Conservation (phyloP, 2,888 invertebrate species). For the Tortricodes alternella region DNA sequence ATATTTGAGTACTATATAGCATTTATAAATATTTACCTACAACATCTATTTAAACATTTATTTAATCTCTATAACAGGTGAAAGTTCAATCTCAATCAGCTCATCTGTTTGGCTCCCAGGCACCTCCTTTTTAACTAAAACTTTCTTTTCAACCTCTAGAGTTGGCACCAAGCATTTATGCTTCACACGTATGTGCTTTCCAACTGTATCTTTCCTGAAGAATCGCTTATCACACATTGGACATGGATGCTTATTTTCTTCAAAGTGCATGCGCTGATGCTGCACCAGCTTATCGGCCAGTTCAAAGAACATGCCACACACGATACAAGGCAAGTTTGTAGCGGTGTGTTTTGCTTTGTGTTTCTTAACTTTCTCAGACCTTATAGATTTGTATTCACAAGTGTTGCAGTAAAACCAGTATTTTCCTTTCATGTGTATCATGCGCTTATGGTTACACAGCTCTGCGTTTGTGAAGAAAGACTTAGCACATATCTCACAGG, state of each 20-base stretch:
- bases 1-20: too few species aligned
- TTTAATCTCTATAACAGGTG: conserved; percentile 19
- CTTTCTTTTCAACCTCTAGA: conserved; percentile 24
- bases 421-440: conserved; percentile 47
- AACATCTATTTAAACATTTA: not conserved
- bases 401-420: conserved; percentile 52
- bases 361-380: conserved; percentile 41
- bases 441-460: conserved; percentile 57
- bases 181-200: conserved; percentile 42
- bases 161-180: conserved; percentile 34
- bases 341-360: conserved; percentile 54
- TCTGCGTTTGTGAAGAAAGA: conserved; percentile 60
- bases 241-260: conserved; percentile 55
- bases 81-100: conserved; percentile 25
- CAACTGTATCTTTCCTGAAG: conserved; percentile 44
- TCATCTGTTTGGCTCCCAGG: conserved; percentile 10
- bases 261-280: conserved; percentile 58
- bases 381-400: conserved; percentile 53
- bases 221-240: conserved; percentile 55
- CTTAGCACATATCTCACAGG: conserved; percentile 64
- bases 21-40: too few species aligned
- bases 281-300: conserved; percentile 46
- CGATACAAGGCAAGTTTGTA: conserved; percentile 52
- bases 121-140: conserved; percentile 28
- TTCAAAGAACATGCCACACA: conserved; percentile 61